Percentiles rank a stretch among this genome's conserved stretches.
phyloP scores from a whole-genome alignment of 2,113 vertebrate genomes.

The Helogale parvula region DNA sequence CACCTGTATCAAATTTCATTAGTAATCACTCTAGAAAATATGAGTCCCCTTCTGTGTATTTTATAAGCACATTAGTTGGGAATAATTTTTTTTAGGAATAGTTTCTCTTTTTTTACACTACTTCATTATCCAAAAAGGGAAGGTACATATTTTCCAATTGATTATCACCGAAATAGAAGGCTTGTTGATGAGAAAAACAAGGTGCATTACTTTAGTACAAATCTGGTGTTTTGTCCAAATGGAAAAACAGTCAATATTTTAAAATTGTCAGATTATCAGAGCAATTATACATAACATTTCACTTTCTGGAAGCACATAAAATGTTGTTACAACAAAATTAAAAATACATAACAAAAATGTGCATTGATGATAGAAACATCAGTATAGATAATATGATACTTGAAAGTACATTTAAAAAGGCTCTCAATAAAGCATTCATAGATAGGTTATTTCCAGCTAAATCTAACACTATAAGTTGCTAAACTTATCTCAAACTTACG shows the following conservation, averaged over 20 bases:
- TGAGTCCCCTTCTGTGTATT: not conserved
- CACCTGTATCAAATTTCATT: not conserved
- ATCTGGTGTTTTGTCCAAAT: not conserved
- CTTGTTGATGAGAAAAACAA: not conserved
- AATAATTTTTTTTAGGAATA: constrained; percentile 28
- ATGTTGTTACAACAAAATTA: constrained; percentile 46
- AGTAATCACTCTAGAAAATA: constrained; percentile 12
- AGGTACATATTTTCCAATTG: not conserved
- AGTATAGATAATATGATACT: not conserved
- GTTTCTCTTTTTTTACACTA: constrained; percentile 28
- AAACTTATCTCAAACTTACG: not conserved
- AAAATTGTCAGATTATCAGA: constrained; percentile 26
- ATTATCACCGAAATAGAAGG: constrained; percentile 37
- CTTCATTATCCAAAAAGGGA: not conserved
- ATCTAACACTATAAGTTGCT: not conserved
- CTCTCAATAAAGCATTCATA: not conserved
- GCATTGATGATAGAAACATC: not conserved
- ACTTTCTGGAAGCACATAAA: constrained; percentile 27
- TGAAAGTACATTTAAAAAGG: constrained; percentile 28
- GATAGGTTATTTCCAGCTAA: not conserved
- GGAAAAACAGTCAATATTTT: constrained; percentile 47
- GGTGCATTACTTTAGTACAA: constrained; percentile 18
- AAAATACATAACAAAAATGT: constrained; percentile 43
- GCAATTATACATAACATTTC: not conserved
- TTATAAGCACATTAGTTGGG: constrained; percentile 1